These are phyloP conservation scores for Poecilia gillii DNA, from an alignment of 2,797 vertebrate species.

Conservation along the genomic window DNA sequence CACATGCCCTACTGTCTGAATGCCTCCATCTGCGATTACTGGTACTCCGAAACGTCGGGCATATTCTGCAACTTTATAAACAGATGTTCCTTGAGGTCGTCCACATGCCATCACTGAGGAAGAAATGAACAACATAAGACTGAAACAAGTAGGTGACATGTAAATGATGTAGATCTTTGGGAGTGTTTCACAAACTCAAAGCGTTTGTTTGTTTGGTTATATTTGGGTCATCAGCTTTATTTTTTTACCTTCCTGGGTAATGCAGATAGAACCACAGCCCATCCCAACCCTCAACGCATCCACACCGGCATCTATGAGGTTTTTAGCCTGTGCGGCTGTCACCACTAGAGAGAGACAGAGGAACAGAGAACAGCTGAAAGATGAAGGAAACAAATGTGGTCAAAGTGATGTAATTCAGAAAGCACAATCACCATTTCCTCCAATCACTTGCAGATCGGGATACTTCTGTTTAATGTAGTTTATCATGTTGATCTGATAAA, in stretches of 20 bases:
- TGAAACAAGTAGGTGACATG: not conserved
- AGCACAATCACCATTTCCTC: conserved; percentile 85
- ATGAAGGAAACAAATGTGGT: not conserved
- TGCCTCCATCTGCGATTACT: conserved; percentile 91
- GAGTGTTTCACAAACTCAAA: not conserved
- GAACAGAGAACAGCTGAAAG: conserved; percentile 3
- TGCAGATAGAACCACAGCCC: conserved; percentile 95
- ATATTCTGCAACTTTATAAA: conserved; percentile 95
- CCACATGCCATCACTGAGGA: conserved; percentile 91
- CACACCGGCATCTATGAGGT: conserved; percentile 92
- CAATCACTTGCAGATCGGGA: conserved; percentile 90
- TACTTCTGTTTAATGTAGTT: conserved; percentile 93
- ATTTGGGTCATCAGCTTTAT: not conserved
- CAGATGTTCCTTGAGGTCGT: conserved; percentile 91
- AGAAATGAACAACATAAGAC: not conserved
- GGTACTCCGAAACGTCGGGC: conserved; percentile 93
- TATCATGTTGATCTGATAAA: conserved; percentile 93
- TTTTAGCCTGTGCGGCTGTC: conserved; percentile 95
- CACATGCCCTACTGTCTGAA: conserved; percentile 93
- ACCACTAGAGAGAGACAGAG: conserved; percentile 83
- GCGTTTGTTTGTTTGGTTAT: not conserved
- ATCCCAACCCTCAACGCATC: conserved; percentile 93
- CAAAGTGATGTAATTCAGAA: not conserved
- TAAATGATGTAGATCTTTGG: too few species aligned
- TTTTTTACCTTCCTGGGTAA: conserved; percentile 91